Conservation (phyloP, 2,113 vertebrate species). For the Parotia lawesii region DNA sequence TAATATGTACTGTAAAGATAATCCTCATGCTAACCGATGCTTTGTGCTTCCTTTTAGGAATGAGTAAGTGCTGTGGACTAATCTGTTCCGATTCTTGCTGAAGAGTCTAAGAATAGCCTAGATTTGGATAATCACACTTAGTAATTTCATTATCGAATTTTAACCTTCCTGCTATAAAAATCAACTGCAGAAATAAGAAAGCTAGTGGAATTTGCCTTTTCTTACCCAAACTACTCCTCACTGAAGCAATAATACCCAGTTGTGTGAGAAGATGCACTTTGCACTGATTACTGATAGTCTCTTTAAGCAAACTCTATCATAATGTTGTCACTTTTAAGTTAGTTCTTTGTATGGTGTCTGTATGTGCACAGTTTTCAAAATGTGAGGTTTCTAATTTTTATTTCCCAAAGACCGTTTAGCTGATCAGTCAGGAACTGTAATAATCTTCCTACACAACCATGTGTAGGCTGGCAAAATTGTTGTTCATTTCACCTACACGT, state of each 20-base stretch:
- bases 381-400: not conserved
- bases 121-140: not conserved
- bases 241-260: not conserved
- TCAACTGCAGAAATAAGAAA: not conserved
- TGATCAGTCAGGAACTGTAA: constrained; percentile 29
- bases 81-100: not conserved
- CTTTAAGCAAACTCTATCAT: not conserved
- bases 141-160: not conserved
- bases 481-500: constrained; percentile 25
- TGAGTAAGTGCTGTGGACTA: not conserved
- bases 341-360: not conserved
- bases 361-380: not conserved
- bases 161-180: not conserved
- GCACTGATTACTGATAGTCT: not conserved
- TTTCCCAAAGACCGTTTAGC: constrained; percentile 4
- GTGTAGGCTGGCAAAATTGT: constrained; percentile 23
- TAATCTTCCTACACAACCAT: constrained; percentile 17
- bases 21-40: not conserved
- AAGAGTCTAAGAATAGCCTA: not conserved
- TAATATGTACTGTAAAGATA: not conserved
- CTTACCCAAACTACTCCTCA: not conserved
- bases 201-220: not conserved
- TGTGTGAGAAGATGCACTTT: not conserved
- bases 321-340: not conserved
- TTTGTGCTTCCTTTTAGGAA: not conserved